These are phyloP conservation scores for Mormyrus hasselquistii DNA, from an alignment of 2,797 vertebrate species.

Conservation along the genomic window DNA sequence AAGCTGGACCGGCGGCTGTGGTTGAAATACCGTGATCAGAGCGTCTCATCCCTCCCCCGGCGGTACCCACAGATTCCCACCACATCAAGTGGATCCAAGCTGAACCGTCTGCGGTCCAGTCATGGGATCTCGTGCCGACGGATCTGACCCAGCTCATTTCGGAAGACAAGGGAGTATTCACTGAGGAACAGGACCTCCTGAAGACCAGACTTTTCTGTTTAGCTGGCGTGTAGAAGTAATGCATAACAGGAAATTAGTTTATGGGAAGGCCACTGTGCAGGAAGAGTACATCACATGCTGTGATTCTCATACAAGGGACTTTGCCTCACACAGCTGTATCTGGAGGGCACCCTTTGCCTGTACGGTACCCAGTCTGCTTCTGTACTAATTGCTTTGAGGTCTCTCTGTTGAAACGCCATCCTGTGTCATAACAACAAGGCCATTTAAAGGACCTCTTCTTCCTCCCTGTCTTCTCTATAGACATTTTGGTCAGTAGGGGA, in stretches of 20 bases:
- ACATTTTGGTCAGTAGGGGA: constrained; percentile 36
- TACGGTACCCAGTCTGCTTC: constrained; percentile 23
- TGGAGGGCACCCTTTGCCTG: not conserved
- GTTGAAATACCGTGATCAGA: not conserved
- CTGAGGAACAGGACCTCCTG: constrained; percentile 6
- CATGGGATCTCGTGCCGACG: not conserved
- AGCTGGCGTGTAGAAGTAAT: not conserved
- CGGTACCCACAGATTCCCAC: not conserved
- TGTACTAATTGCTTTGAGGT: constrained; percentile 22
- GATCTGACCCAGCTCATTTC: constrained; percentile 1
- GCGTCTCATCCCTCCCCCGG: not conserved
- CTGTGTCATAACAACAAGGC: constrained; percentile 6
- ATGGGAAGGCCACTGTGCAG: constrained; percentile 21
- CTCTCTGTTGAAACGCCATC: not conserved
- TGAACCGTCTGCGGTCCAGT: constrained; percentile 1
- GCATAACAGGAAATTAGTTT: constrained; percentile 11
- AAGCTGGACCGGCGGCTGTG: not conserved
- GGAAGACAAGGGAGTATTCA: constrained; percentile 20
- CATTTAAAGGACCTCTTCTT: constrained; percentile 37
- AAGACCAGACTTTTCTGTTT: not conserved
- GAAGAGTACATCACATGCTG: not conserved
- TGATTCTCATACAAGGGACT: constrained; percentile 17
- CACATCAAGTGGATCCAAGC: not conserved
- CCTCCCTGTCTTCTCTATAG: constrained; percentile 39
- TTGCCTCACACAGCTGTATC: not conserved